These are phyloP conservation scores for Nymphicus hollandicus DNA, from an alignment of 2,113 vertebrate species.

Conservation along the genomic window DNA sequence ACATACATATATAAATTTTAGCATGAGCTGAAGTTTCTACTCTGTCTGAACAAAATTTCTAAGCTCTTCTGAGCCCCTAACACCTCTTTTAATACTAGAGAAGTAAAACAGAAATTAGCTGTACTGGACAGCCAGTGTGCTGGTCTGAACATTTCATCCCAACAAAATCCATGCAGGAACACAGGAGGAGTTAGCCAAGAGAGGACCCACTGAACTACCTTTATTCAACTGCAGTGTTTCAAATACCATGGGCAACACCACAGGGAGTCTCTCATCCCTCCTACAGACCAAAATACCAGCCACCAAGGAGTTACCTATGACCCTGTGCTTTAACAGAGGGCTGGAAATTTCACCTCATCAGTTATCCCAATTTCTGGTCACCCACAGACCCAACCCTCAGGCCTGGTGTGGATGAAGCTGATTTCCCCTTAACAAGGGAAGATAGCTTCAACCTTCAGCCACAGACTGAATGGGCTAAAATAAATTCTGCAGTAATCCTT, in stretches of 20 bases:
- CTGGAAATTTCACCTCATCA: not conserved
- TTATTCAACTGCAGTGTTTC: not conserved
- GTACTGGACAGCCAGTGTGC: not conserved
- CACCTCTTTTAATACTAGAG: not conserved
- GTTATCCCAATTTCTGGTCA: not conserved
- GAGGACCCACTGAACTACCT: not conserved
- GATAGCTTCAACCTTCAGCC: not conserved
- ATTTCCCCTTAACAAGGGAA: not conserved
- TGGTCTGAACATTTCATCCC: not conserved
- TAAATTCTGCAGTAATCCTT: not conserved
- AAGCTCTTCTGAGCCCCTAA: not conserved
- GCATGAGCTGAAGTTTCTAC: not conserved
- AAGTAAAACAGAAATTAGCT: not conserved
- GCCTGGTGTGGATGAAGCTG: not conserved
- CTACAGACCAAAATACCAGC: not conserved
- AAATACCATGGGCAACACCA: not conserved
- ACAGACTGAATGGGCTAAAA: not conserved
- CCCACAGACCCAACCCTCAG: not conserved
- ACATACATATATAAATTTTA: not conserved
- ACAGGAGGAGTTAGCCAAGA: not conserved
- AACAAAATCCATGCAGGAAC: not conserved
- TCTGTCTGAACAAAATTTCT: not conserved
- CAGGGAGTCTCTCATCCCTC: not conserved
- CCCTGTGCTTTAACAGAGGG: not conserved
- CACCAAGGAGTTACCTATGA: not conserved